Conservation (phyloP, 2,797 vertebrate genomes). For the Pangasius larnaudii region DNA sequence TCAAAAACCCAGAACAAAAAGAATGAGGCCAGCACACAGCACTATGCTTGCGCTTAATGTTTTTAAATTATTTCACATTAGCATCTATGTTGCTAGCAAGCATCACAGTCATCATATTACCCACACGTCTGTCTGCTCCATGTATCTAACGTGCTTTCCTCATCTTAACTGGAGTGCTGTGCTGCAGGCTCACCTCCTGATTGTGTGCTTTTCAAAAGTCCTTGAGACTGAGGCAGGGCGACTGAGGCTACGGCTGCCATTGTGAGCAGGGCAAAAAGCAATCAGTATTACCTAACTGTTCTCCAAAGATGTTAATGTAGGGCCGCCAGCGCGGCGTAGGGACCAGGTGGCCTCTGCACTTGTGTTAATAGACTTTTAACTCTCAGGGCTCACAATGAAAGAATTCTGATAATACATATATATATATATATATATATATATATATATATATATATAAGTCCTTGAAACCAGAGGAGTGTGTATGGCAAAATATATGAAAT, state of each 20-base stretch:
- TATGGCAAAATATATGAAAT: neutral
- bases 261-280: constrained; percentile 51
- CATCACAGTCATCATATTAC: neutral
- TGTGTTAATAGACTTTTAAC: constrained; percentile 41
- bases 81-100: constrained; percentile 9
- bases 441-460: neutral
- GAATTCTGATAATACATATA: constrained; percentile 27
- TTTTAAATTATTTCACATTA: neutral
- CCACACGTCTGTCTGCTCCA: neutral
- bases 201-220: constrained; percentile 60
- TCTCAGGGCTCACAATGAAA: constrained; percentile 24
- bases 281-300: constrained; percentile 54
- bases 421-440: neutral
- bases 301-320: constrained; percentile 55
- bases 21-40: constrained; percentile 27
- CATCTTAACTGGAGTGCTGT: constrained; percentile 42
- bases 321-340: constrained; percentile 25
- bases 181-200: constrained; percentile 43
- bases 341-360: constrained; percentile 42
- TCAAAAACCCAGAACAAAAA: constrained; percentile 63
- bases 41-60: neutral
- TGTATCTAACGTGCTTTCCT: constrained; percentile 42
- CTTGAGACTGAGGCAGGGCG: constrained; percentile 42
- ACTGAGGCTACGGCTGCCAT: constrained; percentile 27
- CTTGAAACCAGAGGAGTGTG: neutral